phyloP scores from a whole-genome alignment of 2,113 vertebrate genomes.

The Elachura formosa region DNA sequence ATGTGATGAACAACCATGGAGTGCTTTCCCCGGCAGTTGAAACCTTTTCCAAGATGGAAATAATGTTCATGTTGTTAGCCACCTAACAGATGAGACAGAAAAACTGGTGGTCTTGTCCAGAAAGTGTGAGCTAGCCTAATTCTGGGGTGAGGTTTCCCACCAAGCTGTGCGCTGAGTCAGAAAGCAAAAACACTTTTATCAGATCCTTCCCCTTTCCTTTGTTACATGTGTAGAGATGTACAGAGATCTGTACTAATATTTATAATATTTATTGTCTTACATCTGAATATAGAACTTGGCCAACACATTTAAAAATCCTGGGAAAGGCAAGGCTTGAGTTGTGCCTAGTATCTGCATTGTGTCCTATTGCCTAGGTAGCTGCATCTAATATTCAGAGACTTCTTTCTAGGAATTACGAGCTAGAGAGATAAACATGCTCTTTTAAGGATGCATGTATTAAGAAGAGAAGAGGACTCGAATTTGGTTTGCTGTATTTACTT shows the following conservation, averaged over 20 bases:
- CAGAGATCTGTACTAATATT: neutral
- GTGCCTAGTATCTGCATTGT: neutral
- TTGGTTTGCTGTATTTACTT: neutral
- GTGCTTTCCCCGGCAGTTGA: neutral
- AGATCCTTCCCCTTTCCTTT: neutral
- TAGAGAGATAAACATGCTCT: neutral
- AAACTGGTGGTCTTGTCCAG: neutral
- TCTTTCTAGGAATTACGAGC: neutral
- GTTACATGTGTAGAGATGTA: too few species aligned
- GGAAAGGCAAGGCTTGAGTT: neutral
- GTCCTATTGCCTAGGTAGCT: constrained; percentile 26
- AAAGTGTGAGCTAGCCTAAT: neutral
- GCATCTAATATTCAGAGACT: neutral
- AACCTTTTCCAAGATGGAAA: neutral
- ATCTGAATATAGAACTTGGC: neutral
- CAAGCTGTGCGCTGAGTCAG: neutral
- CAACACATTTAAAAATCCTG: neutral
- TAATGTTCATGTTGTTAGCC: neutral
- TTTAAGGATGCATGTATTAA: neutral
- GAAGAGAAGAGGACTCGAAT: neutral
- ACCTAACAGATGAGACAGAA: neutral
- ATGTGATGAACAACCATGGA: neutral
- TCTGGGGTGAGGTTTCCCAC: neutral
- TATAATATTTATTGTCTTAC: neutral
- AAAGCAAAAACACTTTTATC: neutral